Base-by-base conservation (phyloP, 2,797 vertebrate genomes). In the Helostoma temminkii region DNA sequence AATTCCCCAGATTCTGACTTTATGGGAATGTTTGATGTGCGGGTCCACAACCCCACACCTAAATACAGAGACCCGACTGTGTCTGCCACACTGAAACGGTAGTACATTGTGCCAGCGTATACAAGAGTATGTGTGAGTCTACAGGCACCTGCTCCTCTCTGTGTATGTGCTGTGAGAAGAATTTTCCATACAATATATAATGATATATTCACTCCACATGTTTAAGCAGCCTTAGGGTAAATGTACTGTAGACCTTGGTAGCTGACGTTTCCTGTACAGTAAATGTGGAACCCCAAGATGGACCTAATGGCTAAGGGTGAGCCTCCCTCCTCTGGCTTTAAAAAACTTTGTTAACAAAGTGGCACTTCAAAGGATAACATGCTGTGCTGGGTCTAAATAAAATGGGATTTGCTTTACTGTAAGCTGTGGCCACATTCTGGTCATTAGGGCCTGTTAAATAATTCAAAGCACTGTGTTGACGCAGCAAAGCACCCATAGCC, bases 281-380 rank as follows among this genome's bases (percentile, higher is more conserved):
- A 64, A 80, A 83, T 71, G 62, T 55, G 64, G 41, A 82, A 59
- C 46, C 71, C 53, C 24, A 36, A 47, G 43, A 69, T 46, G 53
- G 74, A 82, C 76, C 70, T 58, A 64, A 69, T 71, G n/a, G 82
- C 79, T 76, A 28, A 45, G 56, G 72, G 61, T 42, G n/a, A 71
- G 58, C 39, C 55, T 76, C 53, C 70, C 54, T 60, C 60, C 62
- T 60, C 69, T 21, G 30, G 49, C 45, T 75, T 66, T 49, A 63
- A 78, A 78, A 78, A 66, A 58, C 57, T 56, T 77, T 32, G 45
- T 49, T 14, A 79, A 75, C 71, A 86, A 87, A 93, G 90, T 87
- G 90, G 86, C 16, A 42, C 88, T 91, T 92, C 83, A 92, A 92
- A 92, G 81, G 68, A 32, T 2, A 10, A 32, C 32, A 32, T 32